Evolutionary conservation across 2,797 vertebrate species (phyloP).

Genomic region (Hemibagrus guttatus): DNA sequence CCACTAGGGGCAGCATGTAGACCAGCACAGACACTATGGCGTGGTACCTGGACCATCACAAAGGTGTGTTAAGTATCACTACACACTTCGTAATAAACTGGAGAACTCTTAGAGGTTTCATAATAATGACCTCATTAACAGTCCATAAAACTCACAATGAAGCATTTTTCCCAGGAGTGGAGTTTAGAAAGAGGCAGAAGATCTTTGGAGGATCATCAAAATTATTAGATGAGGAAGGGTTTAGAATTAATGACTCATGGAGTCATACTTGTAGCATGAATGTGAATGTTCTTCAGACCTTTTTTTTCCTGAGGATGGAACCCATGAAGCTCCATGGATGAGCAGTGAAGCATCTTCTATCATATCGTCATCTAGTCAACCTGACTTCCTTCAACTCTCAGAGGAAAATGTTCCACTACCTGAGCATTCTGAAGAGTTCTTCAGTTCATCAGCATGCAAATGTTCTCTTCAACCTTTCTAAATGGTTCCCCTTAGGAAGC

Average conservation of each 20-base stretch:
- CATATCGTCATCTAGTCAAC: neutral
- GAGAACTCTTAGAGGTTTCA: neutral
- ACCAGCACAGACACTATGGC: constrained; percentile 82
- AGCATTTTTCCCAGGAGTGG: neutral
- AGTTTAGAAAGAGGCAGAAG: neutral
- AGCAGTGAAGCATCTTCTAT: neutral
- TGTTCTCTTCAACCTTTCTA: neutral
- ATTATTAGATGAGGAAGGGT: neutral
- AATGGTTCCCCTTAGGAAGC: neutral
- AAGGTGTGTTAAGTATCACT: neutral
- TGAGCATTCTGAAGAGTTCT: neutral
- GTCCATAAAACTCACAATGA: neutral
- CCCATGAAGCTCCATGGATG: neutral
- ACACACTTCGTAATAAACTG: neutral
- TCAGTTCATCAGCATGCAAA: neutral
- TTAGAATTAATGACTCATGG: neutral
- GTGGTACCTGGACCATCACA: constrained; percentile 77
- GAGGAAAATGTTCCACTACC: neutral
- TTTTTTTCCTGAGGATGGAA: neutral
- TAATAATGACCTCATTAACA: neutral
- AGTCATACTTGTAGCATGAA: neutral
- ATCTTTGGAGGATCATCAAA: neutral
- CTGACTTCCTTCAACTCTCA: neutral
- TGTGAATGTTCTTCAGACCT: neutral
- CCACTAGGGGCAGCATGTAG: constrained; percentile 82